Conservation (phyloP, 2,113 vertebrate species). For the Anser cygnoides region DNA sequence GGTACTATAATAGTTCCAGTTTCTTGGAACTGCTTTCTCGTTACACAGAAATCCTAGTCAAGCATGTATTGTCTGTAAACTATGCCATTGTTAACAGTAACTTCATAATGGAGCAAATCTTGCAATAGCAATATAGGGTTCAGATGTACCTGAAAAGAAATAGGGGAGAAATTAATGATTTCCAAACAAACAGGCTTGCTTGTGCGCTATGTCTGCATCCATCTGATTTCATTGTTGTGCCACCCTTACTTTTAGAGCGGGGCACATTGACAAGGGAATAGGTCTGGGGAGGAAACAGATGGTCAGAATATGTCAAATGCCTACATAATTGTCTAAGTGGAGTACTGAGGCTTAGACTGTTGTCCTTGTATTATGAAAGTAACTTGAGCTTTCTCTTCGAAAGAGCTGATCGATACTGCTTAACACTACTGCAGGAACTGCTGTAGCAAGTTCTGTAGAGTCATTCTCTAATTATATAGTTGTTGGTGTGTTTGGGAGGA, state of each 20-base stretch:
- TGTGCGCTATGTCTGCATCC: not conserved
- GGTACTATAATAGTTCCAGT: not conserved
- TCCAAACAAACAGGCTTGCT: not conserved
- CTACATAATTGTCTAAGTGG: not conserved
- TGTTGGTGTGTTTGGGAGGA: not conserved
- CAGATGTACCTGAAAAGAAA: not conserved
- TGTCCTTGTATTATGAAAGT: not conserved
- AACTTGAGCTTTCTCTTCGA: not conserved
- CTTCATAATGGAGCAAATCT: not conserved
- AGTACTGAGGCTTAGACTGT: not conserved
- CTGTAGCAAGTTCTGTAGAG: not conserved
- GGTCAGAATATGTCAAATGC: not conserved
- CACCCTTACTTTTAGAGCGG: not conserved
- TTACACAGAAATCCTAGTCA: not conserved
- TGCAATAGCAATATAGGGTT: not conserved
- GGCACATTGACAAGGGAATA: not conserved
- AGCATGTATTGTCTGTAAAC: not conserved
- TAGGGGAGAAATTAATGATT: not conserved
- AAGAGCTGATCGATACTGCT: not conserved
- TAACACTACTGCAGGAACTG: rapidly evolving
- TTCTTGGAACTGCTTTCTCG: conserved; percentile 34
- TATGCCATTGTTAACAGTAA: not conserved
- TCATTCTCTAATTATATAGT: not conserved
- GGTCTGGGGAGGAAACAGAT: not conserved
- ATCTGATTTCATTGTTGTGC: not conserved